Conservation (phyloP, 1,140 invertebrate genomes). For the Capitella teleta region DNA sequence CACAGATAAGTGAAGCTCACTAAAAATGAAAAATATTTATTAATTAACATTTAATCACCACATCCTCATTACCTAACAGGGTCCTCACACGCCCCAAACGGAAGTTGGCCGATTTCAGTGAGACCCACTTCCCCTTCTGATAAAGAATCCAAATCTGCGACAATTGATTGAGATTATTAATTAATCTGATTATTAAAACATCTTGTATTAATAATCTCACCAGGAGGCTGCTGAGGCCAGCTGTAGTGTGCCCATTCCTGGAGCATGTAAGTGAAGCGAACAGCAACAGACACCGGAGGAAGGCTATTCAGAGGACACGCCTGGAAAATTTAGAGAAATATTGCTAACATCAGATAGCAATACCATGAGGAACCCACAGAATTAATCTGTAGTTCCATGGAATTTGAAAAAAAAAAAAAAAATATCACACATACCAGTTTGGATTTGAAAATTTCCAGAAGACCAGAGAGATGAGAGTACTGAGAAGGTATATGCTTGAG, state of each 20-base stretch:
- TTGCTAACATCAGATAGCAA: not conserved
- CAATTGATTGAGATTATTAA: not conserved
- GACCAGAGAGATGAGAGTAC: constrained; percentile 64
- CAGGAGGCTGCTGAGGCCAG: constrained; percentile 58
- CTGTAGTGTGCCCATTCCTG: constrained; percentile 50
- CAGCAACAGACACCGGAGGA: constrained; percentile 59
- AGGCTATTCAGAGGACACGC: not conserved
- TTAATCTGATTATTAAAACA: not conserved
- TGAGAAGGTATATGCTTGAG: constrained; percentile 67
- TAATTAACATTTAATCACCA: not conserved
- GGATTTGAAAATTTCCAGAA: constrained; percentile 42
- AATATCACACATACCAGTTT: constrained; percentile 35
- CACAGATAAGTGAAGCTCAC: constrained; percentile 65
- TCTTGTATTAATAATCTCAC: constrained; percentile 11
- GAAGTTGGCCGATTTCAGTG: constrained; percentile 53
- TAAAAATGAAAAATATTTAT: constrained; percentile 36
- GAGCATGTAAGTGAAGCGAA: constrained; percentile 70
- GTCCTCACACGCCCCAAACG: constrained; percentile 73
- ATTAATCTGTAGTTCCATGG: not conserved
- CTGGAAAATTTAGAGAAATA: not conserved
- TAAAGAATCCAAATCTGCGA: constrained; percentile 53
- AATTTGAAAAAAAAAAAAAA: not conserved
- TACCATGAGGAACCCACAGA: not conserved
- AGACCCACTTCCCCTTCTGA: constrained; percentile 50
- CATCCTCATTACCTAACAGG: constrained; percentile 51